phyloP scores from a whole-genome alignment of 2,888 invertebrate species.

The Pantelozetes paolii region DNA sequence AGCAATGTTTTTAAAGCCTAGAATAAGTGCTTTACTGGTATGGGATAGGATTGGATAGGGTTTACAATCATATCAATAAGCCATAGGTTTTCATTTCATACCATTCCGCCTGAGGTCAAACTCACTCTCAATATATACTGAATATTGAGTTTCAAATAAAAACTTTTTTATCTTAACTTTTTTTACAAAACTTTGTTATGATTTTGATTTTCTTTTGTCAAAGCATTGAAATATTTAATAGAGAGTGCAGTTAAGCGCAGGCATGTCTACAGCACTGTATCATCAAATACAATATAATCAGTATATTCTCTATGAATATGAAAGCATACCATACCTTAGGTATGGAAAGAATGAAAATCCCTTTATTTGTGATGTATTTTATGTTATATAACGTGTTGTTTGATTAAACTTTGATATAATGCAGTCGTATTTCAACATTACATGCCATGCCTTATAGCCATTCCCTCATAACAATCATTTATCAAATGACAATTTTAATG shows the following conservation, averaged over 20 bases:
- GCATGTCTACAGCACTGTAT: background rate
- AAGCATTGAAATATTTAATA: slow-evolving; percentile 22
- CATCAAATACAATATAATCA: background rate
- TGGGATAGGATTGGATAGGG: slow-evolving; percentile 9
- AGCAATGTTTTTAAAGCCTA: slow-evolving; percentile 20
- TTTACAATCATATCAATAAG: slow-evolving; percentile 31
- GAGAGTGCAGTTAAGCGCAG: background rate
- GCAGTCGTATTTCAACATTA: slow-evolving; percentile 17
- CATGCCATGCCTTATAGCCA: slow-evolving; percentile 22
- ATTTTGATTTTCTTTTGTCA: slow-evolving; percentile 15
- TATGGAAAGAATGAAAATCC: background rate
- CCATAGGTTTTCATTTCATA: slow-evolving; percentile 27
- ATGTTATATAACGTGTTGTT: slow-evolving; percentile 15
- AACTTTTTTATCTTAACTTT: slow-evolving; percentile 34
- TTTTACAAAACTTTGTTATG: slow-evolving; percentile 24
- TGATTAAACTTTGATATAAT: slow-evolving; percentile 27
- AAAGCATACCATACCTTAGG: slow-evolving; percentile 5
- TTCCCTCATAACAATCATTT: slow-evolving; percentile 22
- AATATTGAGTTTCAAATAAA: slow-evolving; percentile 10
- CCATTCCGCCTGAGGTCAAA: slow-evolving; percentile 19
- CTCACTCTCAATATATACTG: background rate
- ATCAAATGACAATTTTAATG: slow-evolving; percentile 27
- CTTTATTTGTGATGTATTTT: slow-evolving; percentile 6
- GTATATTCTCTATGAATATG: slow-evolving; percentile 5
- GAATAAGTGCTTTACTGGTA: background rate